These are phyloP conservation scores for Thripadectes ignobilis DNA, from an alignment of 2,797 vertebrate species.

Conservation along the genomic window DNA sequence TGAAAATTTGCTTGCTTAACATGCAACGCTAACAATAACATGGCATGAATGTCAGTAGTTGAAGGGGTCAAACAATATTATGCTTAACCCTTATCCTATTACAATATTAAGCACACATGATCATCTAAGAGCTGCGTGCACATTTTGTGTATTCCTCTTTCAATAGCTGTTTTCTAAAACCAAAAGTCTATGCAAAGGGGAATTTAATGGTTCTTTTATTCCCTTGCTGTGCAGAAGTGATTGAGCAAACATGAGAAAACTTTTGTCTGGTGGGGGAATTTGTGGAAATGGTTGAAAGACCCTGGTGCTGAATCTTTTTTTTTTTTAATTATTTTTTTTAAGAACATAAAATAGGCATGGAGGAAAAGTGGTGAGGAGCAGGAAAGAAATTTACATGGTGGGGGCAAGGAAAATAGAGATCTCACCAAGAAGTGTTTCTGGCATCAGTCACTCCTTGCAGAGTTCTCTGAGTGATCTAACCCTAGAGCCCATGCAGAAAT, in stretches of 20 bases:
- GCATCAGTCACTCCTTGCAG: background rate
- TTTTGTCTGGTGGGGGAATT: background rate
- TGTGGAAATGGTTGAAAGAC: background rate
- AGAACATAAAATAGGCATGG: background rate
- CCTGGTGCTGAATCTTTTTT: background rate
- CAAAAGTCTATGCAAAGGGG: background rate
- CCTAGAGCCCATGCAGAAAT: background rate
- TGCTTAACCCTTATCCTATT: constrained; percentile 74
- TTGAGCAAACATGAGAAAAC: background rate
- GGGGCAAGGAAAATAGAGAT: background rate
- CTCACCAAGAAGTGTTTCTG: background rate
- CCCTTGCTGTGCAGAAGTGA: background rate
- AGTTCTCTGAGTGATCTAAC: background rate
- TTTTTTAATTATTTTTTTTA: background rate
- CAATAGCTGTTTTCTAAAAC: constrained; percentile 34
- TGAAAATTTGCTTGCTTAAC: constrained; percentile 81
- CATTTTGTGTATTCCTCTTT: constrained; percentile 27
- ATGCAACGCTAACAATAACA: constrained; percentile 76
- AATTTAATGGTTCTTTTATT: background rate
- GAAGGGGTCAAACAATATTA: constrained; percentile 74
- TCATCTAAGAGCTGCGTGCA: constrained; percentile 19
- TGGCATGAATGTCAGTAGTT: constrained; percentile 72
- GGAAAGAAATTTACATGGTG: background rate
- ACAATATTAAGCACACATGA: constrained; percentile 60
- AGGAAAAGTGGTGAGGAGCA: background rate